Conservation (phyloP, 1,140 invertebrate genomes). For the Tenebrio molitor region DNA sequence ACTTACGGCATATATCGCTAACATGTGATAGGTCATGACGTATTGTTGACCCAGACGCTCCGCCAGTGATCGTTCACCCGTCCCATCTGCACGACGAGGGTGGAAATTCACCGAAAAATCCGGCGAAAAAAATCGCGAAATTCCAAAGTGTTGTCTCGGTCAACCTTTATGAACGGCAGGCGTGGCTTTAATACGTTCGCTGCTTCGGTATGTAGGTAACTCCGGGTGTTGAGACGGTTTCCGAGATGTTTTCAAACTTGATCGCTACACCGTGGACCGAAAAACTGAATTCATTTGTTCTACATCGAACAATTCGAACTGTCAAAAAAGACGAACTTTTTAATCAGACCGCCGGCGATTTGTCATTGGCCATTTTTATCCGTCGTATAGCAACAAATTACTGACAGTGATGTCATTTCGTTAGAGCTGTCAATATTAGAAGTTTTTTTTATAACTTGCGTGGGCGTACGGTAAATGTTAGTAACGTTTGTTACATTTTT, state of each 20-base stretch:
- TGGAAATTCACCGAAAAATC: slow-evolving; percentile 6
- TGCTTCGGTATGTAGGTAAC: slow-evolving; percentile 56
- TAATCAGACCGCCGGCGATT: neutral
- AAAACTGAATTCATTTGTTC: neutral
- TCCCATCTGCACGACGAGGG: neutral
- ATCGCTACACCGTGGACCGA: neutral
- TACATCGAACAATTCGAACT: neutral
- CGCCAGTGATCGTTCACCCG: slow-evolving; percentile 7
- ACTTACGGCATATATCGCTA: slow-evolving; percentile 50
- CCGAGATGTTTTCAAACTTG: neutral
- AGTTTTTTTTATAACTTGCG: slow-evolving; percentile 29
- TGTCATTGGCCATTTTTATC: slow-evolving; percentile 55
- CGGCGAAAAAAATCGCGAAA: slow-evolving; percentile 26
- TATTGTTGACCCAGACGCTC: slow-evolving; percentile 42
- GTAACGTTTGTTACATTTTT: slow-evolving; percentile 12
- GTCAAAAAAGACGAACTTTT: neutral
- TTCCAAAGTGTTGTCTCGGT: neutral
- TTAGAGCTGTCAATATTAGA: slow-evolving; percentile 34
- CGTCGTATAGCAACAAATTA: slow-evolving; percentile 37
- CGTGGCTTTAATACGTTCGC: slow-evolving; percentile 48
- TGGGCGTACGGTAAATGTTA: slow-evolving; percentile 15
- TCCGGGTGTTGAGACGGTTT: slow-evolving; percentile 14
- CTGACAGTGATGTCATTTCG: slow-evolving; percentile 52
- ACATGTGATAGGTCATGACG: slow-evolving; percentile 57
- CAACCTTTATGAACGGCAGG: slow-evolving; percentile 27